Percentiles rank a stretch among this genome's conserved stretches.
phyloP scores from a whole-genome alignment of 1,140 invertebrate species.

The Wiebesia pumilae region DNA sequence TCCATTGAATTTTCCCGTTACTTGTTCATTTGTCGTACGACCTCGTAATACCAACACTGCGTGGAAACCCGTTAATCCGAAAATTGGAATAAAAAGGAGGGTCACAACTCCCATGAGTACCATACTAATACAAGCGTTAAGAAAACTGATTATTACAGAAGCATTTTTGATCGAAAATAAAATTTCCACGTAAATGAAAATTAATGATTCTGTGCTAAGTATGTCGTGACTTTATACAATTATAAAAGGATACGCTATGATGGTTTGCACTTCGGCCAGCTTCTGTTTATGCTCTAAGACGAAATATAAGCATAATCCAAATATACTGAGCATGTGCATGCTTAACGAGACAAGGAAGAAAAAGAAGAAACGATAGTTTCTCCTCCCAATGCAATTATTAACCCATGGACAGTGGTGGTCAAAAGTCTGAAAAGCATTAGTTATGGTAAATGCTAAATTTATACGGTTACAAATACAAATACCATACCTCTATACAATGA shows the following conservation, averaged over 20 bases:
- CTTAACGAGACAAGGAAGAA: slow-evolving; percentile 97
- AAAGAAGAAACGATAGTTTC: slow-evolving; percentile 99
- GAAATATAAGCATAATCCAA: slow-evolving; percentile 93
- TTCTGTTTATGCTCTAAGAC: slow-evolving; percentile 90
- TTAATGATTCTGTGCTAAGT: no score
- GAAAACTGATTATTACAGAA: slow-evolving; percentile 3
- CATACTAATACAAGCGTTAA: slow-evolving; percentile 79
- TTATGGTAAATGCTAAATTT: neutral
- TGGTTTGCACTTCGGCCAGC: slow-evolving; percentile 86
- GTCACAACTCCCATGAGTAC: slow-evolving; percentile 93
- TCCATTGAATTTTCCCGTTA: slow-evolving; percentile 98
- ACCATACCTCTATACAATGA: slow-evolving; percentile 95
- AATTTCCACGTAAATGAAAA: no score
- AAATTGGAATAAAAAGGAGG: slow-evolving; percentile 95
- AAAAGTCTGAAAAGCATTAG: slow-evolving; percentile 86
- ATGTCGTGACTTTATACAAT: neutral
- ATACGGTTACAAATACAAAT: neutral
- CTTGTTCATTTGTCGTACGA: slow-evolving; percentile 99
- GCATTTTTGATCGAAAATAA: no score
- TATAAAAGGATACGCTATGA: slow-evolving; percentile 92
- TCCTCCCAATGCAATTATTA: slow-evolving; percentile 99
- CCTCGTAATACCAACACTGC: slow-evolving; percentile 96
- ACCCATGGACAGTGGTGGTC: slow-evolving; percentile 99
- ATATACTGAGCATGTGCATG: slow-evolving; percentile 98
- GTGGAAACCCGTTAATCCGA: slow-evolving; percentile 98